A percentile compares a stretch with the other conserved stretches of the same genome.
Conservation (phyloP, 2,797 vertebrate species). For the Esox masquinongy region DNA sequence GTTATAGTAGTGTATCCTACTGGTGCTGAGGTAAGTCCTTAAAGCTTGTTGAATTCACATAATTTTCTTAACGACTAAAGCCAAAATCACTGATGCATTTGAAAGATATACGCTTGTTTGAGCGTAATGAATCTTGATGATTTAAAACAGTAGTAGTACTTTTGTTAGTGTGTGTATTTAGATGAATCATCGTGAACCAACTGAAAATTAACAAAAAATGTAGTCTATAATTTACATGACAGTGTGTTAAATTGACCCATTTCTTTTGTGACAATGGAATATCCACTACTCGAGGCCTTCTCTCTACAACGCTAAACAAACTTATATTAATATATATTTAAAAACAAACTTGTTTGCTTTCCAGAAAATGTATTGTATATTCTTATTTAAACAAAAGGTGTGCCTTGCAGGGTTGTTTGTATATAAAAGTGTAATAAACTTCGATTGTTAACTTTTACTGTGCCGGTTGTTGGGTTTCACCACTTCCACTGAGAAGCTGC, state of each 20-base stretch:
- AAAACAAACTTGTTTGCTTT: constrained; percentile 69
- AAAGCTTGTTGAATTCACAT: constrained; percentile 7
- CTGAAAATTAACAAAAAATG: constrained; percentile 10
- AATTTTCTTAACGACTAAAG: constrained; percentile 14
- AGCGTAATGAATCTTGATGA: constrained; percentile 12
- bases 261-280: constrained; percentile 34
- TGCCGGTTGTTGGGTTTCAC: constrained; percentile 10
- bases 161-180: constrained; percentile 28
- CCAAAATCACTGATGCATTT: constrained; percentile 1
- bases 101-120: neutral
- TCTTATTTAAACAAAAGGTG: constrained; percentile 82
- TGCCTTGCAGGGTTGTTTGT: constrained; percentile 85
- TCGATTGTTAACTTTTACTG: constrained; percentile 75
- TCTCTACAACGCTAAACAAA: constrained; percentile 60
- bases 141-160: constrained; percentile 28
- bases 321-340: constrained; percentile 78
- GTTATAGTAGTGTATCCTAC: neutral
- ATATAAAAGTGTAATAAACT: constrained; percentile 84
- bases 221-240: constrained; percentile 40
- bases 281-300: constrained; percentile 53
- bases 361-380: constrained; percentile 74
- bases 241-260: constrained; percentile 13
- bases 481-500: neutral
- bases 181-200: neutral
- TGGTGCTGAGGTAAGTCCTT: constrained; percentile 8